These are phyloP conservation scores for Parapsyche elsis DNA, from an alignment of 1,140 invertebrate genomes.

Conservation along the genomic window DNA sequence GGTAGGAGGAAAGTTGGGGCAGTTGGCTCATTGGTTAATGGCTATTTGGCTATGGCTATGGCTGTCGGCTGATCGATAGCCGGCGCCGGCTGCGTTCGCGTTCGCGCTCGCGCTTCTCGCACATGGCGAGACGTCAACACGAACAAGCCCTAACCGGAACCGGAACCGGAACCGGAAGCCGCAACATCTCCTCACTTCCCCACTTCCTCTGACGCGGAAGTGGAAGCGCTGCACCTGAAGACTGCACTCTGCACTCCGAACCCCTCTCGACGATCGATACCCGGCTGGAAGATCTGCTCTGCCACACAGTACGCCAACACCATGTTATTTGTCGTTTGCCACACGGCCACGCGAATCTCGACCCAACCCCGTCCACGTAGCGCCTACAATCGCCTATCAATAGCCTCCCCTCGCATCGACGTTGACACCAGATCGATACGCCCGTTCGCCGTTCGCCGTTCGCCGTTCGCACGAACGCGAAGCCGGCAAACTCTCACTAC, in stretches of 20 bases:
- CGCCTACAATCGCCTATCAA: no score
- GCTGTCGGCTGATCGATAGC: conserved; percentile 28
- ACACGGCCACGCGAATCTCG: neutral
- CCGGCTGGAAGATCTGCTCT: neutral
- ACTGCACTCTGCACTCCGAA: no score
- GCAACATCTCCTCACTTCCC: neutral
- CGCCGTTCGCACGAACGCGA: neutral
- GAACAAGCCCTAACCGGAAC: conserved; percentile 18
- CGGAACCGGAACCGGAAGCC: neutral
- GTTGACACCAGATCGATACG: conserved; percentile 24
- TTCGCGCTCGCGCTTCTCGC: neutral
- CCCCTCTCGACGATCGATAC: conserved; percentile 4
- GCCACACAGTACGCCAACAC: neutral
- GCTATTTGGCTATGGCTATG: no score
- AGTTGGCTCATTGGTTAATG: no score
- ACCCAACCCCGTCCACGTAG: no score
- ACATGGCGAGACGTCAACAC: conserved; percentile 44
- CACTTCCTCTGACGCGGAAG: neutral
- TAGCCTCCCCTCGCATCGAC: conserved; percentile 2
- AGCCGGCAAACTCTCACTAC: neutral
- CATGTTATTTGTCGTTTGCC: neutral
- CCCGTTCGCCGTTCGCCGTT: neutral
- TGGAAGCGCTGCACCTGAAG: neutral
- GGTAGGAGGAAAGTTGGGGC: no score
- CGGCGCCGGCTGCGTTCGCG: neutral